Percentiles rank a stretch among this genome's conserved stretches.
These are phyloP conservation scores for Nemotelus pantherinus DNA, from an alignment of 2,888 invertebrate genomes.

Conservation along the genomic window DNA sequence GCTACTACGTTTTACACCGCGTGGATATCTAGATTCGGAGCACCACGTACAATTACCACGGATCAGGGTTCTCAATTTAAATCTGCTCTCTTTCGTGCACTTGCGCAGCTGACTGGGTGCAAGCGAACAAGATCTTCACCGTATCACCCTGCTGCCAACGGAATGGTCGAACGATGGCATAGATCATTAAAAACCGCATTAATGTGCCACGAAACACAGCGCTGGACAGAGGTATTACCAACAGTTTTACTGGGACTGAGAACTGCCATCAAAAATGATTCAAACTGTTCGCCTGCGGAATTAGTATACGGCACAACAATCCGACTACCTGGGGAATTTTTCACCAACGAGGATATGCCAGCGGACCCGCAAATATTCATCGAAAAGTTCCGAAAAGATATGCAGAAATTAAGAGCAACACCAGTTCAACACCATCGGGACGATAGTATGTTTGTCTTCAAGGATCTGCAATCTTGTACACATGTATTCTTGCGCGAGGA, in stretches of 20 bases:
- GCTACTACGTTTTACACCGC: constrained; percentile 48
- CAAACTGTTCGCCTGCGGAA: constrained; percentile 55
- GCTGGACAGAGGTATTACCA: constrained; percentile 57
- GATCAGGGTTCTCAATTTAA: constrained; percentile 29
- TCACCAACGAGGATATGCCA: background rate
- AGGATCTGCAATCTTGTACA: background rate
- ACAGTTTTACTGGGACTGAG: constrained; percentile 58
- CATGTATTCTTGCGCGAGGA: background rate
- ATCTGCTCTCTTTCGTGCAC: background rate
- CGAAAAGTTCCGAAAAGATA: too few relatives aligned
- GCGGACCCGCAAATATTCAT: background rate
- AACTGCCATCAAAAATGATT: constrained; percentile 52
- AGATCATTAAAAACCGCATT: constrained; percentile 61
- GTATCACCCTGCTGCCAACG: constrained; percentile 61
- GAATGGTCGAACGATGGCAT: constrained; percentile 62
- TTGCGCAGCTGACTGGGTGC: background rate
- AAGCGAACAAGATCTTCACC: constrained; percentile 52
- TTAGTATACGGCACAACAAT: constrained; percentile 56
- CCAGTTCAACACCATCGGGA: background rate
- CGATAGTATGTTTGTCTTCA: background rate
- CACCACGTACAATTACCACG: background rate
- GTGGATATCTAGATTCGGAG: constrained; percentile 59
- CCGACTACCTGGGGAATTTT: constrained; percentile 51
- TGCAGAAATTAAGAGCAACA: too few relatives aligned
- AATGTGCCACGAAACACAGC: constrained; percentile 52